Evolutionary conservation across 1,140 invertebrate species (phyloP), one percentile per base, ranked within the genome.

Genomic region (Spodoptera litura): DNA sequence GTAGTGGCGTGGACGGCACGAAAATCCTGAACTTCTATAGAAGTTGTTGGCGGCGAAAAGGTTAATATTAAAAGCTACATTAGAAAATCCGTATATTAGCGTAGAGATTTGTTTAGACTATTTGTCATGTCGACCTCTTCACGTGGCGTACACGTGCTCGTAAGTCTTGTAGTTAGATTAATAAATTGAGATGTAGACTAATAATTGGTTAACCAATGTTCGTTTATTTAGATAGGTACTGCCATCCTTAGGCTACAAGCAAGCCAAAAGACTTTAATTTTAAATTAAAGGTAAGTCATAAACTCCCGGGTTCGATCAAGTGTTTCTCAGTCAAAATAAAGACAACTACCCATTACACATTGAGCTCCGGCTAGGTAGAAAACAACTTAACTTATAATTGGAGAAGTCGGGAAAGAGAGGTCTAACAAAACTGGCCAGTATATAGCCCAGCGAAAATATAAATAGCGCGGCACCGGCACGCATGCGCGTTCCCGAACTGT

Each of bases 381-480:
- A 8, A 31, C 4, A 4, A 49, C 73, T 10, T 38, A 11, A 20
- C 2, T 68, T 20, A 20, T 52, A 6, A 64, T 78, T 38, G 35
- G 27, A 62, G 56, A 64, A 58, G 35, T 2, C 52, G 10, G 0
- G 25, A 52, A 58, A 2, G 76, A 79, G 61, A 84, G 85, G 8
- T 89, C 88, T 78, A 25, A 27, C 13, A 61, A 78, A 56, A 74
- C 49, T 86, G 85, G 89, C 61, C 27, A 52, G 31, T 71, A 75
- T 72, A 72, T 83, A 78, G 82, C 89, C 91, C 90, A 89, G 90
- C 86, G 82, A 85, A 87, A 81, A 75, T 91, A 91, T 88, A 91
- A 89, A 91, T 93, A 93, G 89, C 81, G 51, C 80, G 68, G 62
- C 74, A 78, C 74, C 78, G 68, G 75, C 66, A 81, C 72, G 86